Evolutionary conservation across 2,888 invertebrate species (phyloP).

Genomic region (Boloria euphrosyne): DNA sequence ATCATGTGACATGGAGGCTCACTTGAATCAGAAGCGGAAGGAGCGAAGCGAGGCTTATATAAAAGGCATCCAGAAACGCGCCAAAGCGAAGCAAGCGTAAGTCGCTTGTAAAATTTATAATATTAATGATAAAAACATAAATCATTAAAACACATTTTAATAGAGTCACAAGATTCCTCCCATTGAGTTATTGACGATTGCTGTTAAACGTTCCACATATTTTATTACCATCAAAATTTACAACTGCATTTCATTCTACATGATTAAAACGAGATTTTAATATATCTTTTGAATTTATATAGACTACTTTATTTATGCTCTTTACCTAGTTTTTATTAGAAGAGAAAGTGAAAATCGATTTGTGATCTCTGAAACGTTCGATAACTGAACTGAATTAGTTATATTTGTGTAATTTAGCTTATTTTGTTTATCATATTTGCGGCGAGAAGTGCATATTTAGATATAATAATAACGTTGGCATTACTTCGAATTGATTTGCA

Average conservation of each 20-base stretch:
- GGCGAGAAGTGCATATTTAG: too few species aligned
- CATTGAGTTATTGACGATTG: slow-evolving; percentile 13
- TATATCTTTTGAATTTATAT: slow-evolving; percentile 10
- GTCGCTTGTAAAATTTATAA: too few species aligned
- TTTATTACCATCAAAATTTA: slow-evolving; percentile 31
- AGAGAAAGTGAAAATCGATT: slow-evolving; percentile 19
- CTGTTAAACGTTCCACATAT: slow-evolving; percentile 23
- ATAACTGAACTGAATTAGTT: neutral
- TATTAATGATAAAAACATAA: neutral
- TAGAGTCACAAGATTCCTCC: slow-evolving; percentile 1
- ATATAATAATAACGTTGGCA: too few species aligned
- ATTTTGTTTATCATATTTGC: too few species aligned
- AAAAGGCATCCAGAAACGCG: too few species aligned
- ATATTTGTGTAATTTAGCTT: neutral
- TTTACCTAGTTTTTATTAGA: slow-evolving; percentile 27
- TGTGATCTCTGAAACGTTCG: slow-evolving; percentile 4
- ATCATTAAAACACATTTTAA: slow-evolving; percentile 9
- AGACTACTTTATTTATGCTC: slow-evolving; percentile 22
- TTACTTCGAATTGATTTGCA: too few species aligned
- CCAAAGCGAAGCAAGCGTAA: too few species aligned
- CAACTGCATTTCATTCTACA: slow-evolving; percentile 10
- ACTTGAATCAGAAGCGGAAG: too few species aligned
- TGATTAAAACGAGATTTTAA: slow-evolving; percentile 23
- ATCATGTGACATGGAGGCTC: too few species aligned
- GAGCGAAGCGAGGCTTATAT: too few species aligned